Percentiles rank a stretch among this genome's conserved stretches.
Evolutionary conservation across 2,888 invertebrate species (phyloP).

Genomic region (Hecatera dysodea): DNA sequence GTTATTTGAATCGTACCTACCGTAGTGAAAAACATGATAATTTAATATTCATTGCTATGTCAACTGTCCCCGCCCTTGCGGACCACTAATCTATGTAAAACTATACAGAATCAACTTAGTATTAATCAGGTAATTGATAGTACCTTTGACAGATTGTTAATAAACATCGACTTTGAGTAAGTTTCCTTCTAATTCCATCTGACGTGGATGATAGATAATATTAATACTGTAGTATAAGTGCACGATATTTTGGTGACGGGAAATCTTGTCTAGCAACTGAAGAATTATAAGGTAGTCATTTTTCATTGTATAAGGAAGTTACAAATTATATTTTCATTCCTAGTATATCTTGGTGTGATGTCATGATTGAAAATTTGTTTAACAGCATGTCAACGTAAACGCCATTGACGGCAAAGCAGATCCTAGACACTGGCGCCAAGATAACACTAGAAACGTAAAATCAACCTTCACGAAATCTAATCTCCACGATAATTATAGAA

Average conservation of each 20-base stretch:
- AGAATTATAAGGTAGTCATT: not conserved
- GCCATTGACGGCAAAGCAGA: not conserved
- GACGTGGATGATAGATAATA: conserved; percentile 31
- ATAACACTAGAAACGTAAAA: conserved; percentile 10
- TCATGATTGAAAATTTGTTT: no score
- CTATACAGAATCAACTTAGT: conserved; percentile 16
- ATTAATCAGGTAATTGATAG: conserved; percentile 39
- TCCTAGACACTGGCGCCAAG: not conserved
- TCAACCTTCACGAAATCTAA: conserved; percentile 13
- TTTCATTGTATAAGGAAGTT: not conserved
- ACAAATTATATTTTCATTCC: no score
- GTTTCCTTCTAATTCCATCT: conserved; percentile 28
- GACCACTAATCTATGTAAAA: conserved; percentile 42
- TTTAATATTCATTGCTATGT: conserved; percentile 50
- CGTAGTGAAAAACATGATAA: conserved; percentile 39
- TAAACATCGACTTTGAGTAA: conserved; percentile 39
- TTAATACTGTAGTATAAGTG: conserved; percentile 25
- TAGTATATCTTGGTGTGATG: no score
- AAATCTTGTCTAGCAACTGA: conserved; percentile 1
- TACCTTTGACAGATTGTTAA: conserved; percentile 35
- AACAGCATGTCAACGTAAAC: not conserved
- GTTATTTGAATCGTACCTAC: conserved; percentile 51
- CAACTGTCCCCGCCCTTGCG: conserved; percentile 42
- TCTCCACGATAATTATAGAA: conserved; percentile 14
- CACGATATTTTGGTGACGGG: not conserved